Percentiles rank a stretch among this genome's conserved stretches.
Evolutionary conservation across 2,888 invertebrate genomes (phyloP).

Genomic region (Acleris laterana): DNA sequence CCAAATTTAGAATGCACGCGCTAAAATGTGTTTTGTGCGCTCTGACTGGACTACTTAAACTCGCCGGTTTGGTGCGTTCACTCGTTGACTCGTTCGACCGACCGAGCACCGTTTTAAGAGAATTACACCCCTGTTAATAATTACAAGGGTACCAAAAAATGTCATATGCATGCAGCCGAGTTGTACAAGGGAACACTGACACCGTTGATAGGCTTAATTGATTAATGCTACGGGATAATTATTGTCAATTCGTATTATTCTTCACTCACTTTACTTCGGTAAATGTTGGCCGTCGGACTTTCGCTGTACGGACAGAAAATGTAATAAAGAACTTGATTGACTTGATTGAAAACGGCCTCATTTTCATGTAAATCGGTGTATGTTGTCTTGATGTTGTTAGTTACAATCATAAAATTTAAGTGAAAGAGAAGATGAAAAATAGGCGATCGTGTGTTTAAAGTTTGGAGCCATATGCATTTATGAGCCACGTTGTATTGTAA

Average conservation of each 20-base stretch:
- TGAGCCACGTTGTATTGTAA: neutral
- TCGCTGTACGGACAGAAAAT: neutral
- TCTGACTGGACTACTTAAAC: too few species aligned
- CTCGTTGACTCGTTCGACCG: too few species aligned
- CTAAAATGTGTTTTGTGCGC: too few species aligned
- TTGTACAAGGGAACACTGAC: constrained; percentile 23
- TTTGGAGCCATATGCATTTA: neutral
- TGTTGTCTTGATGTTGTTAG: constrained; percentile 15
- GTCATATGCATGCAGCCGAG: constrained; percentile 14
- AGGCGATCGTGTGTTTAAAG: neutral
- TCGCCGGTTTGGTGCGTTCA: too few species aligned
- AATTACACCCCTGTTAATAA: too few species aligned
- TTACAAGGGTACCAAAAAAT: too few species aligned
- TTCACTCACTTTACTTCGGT: constrained; percentile 11
- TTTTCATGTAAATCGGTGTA: constrained; percentile 3
- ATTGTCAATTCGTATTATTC: constrained; percentile 21
- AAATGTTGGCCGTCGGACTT: constrained; percentile 9
- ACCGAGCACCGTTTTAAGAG: too few species aligned
- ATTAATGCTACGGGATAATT: constrained; percentile 19
- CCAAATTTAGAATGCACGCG: too few species aligned
- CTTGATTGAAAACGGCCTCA: constrained; percentile 25
- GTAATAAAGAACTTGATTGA: neutral
- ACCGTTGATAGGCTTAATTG: constrained; percentile 32
- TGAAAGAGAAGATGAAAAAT: neutral
- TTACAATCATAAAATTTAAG: too few species aligned